phyloP scores from a whole-genome alignment of 2,888 invertebrate species.

The Desoria tigrina region DNA sequence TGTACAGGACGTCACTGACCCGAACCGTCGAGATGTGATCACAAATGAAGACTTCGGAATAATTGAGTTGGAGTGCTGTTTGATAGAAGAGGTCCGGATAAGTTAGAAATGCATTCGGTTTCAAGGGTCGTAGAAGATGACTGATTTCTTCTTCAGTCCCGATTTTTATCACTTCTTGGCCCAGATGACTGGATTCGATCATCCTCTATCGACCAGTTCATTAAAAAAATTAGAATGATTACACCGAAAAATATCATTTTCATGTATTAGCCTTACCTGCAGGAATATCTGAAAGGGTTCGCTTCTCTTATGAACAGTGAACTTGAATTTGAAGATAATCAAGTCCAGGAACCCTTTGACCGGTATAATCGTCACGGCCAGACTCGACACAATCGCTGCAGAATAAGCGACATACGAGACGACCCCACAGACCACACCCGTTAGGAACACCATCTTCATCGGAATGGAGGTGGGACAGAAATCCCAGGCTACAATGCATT shows the following conservation, averaged over 20 bases:
- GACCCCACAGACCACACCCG: constrained; percentile 27
- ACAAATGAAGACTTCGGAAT: constrained; percentile 34
- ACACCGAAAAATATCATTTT: background rate
- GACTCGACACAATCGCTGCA: constrained; percentile 36
- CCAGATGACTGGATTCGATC: constrained; percentile 18
- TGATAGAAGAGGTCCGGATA: constrained; percentile 39
- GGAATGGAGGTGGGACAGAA: constrained; percentile 17
- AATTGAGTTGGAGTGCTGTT: constrained; percentile 33
- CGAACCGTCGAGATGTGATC: constrained; percentile 17
- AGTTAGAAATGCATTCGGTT: constrained; percentile 29
- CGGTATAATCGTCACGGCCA: constrained; percentile 29
- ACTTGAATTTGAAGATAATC: constrained; percentile 24
- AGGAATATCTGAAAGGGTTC: constrained; percentile 15
- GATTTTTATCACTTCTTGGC: constrained; percentile 21
- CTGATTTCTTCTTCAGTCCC: constrained; percentile 35
- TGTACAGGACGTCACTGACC: constrained; percentile 27
- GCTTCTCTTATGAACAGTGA: constrained; percentile 37
- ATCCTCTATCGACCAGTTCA: constrained; percentile 26
- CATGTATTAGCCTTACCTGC: constrained; percentile 14
- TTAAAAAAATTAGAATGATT: background rate
- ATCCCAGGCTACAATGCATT: constrained; percentile 25
- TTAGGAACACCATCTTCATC: constrained; percentile 22
- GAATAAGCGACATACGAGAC: constrained; percentile 38
- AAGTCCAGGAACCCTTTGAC: constrained; percentile 30
- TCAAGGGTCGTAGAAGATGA: constrained; percentile 19